Base-by-base conservation (phyloP, 2,113 vertebrate species). In the Thunnus maccoyii region DNA sequence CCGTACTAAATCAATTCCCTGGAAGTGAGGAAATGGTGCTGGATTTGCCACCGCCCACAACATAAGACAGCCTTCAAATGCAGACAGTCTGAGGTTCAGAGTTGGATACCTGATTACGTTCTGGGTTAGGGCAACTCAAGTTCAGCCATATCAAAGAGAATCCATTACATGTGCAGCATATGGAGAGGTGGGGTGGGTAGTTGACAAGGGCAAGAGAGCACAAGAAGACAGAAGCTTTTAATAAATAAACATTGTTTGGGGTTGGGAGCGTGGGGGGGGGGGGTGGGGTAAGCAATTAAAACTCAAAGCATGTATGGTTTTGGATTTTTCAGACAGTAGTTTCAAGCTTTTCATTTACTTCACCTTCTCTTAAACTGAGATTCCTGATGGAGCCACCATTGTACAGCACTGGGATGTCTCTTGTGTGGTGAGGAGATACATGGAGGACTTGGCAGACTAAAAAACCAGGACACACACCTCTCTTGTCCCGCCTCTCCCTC, bases 401-500 rank as follows among this genome's bases (percentile, higher is more conserved):
- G 57, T 64, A 60, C 63, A n/a, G 82, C 78, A 64, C 18, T 36
- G 64, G 70, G 72, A 78, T 18, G 48, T 79, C 87, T 84, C 48
- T 58, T 76, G 83, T 70, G 67, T 50, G 48, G 48, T n/a, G 77
- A 82, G 68, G 65, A 78, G 72, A 78, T 48, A 78, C 85, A 60
- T 56, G 58, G 74, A 79, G 88, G 76, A 89, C 64, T 72, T 83
- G 72, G 86, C 72, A 72, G 75, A 83, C 84, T 88, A 86, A 71
- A 76, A 87, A 91, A 91, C 67, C 89, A 89, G 93, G 91, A 88
- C 93, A 90, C 68, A 54, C 78, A 80, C 77, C 73, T 68, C 67
- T 83, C 75, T 69, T 76, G 90, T 89, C 93, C 86, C 82, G 63
- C 86, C 90, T 85, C 86, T 85, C 80, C 57, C 82, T 86, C 78